phyloP scores from a whole-genome alignment of 2,888 invertebrate genomes.

The Drosophila birchii region DNA sequence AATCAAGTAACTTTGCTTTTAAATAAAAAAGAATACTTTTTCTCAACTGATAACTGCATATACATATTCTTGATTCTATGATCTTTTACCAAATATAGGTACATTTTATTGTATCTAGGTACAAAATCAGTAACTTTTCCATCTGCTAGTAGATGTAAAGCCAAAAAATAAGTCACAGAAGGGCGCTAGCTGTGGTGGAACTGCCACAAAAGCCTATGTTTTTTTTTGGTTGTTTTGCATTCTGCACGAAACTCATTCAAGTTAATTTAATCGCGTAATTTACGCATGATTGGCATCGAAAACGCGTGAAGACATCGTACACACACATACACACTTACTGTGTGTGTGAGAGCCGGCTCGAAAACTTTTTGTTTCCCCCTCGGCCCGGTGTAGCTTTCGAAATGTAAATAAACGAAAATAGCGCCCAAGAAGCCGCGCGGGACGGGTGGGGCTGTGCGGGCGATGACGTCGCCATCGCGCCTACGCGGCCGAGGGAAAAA shows the following conservation, averaged over 20 bases:
- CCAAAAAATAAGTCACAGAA: constrained; percentile 1
- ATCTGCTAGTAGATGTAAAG: neutral
- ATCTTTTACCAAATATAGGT: neutral
- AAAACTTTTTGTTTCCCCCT: constrained; percentile 34
- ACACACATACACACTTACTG: constrained; percentile 1
- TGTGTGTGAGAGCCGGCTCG: constrained; percentile 34
- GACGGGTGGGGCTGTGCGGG: constrained; percentile 1
- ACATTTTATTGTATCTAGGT: neutral
- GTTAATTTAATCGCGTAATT: constrained; percentile 79
- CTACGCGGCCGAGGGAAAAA: constrained; percentile 55
- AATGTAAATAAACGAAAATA: constrained; percentile 75
- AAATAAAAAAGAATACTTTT: neutral
- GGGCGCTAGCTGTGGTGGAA: neutral
- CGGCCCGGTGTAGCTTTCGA: constrained; percentile 55
- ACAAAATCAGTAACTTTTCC: neutral
- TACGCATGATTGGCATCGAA: constrained; percentile 78
- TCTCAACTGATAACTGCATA: too few species aligned
- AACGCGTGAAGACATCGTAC: constrained; percentile 56
- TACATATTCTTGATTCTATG: too few species aligned
- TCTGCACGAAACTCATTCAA: constrained; percentile 61
- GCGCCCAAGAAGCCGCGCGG: constrained; percentile 13
- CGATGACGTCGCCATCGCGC: constrained; percentile 71
- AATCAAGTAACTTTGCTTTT: neutral
- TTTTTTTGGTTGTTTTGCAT: constrained; percentile 56
- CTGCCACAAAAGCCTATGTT: constrained; percentile 4